Conservation (phyloP, 2,797 vertebrate genomes). For the Aeoliscus strigatus region DNA sequence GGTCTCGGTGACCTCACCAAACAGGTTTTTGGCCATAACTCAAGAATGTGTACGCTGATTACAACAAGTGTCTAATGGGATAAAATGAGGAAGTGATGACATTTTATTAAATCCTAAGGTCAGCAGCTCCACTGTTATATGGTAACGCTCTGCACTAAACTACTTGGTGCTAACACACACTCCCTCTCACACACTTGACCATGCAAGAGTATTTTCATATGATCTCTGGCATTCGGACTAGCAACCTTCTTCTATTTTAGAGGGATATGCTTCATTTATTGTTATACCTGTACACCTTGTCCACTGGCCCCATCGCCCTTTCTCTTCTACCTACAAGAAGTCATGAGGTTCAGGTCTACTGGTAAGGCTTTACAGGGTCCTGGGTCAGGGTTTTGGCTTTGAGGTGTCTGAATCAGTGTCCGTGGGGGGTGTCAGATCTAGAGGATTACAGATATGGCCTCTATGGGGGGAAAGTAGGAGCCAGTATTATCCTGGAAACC, state of each 20-base stretch:
- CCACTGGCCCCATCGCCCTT: too few species aligned
- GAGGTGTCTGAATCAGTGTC: slow-evolving; percentile 33
- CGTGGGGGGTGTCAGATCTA: slow-evolving; percentile 17
- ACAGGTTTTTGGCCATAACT: background rate
- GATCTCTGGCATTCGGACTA: too few species aligned
- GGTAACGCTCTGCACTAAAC: too few species aligned
- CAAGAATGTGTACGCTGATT: background rate
- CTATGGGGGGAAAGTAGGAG: slow-evolving; percentile 18
- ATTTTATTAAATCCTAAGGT: background rate
- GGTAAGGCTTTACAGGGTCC: slow-evolving; percentile 26
- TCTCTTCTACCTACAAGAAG: slow-evolving; percentile 22
- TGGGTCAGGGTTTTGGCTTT: slow-evolving; percentile 40
- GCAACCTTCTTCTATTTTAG: too few species aligned
- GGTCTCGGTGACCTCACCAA: too few species aligned
- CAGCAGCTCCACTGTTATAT: background rate
- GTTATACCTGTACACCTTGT: too few species aligned
- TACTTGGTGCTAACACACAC: too few species aligned
- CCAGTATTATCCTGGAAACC: slow-evolving; percentile 35
- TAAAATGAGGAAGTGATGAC: background rate
- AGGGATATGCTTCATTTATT: too few species aligned
- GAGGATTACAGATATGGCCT: slow-evolving; percentile 44
- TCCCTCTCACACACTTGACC: too few species aligned
- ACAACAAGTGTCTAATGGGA: background rate
- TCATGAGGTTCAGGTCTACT: slow-evolving; percentile 47
- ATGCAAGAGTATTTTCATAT: too few species aligned